These are phyloP conservation scores for Tholera decimalis DNA, from an alignment of 2,888 invertebrate genomes.

Conservation along the genomic window DNA sequence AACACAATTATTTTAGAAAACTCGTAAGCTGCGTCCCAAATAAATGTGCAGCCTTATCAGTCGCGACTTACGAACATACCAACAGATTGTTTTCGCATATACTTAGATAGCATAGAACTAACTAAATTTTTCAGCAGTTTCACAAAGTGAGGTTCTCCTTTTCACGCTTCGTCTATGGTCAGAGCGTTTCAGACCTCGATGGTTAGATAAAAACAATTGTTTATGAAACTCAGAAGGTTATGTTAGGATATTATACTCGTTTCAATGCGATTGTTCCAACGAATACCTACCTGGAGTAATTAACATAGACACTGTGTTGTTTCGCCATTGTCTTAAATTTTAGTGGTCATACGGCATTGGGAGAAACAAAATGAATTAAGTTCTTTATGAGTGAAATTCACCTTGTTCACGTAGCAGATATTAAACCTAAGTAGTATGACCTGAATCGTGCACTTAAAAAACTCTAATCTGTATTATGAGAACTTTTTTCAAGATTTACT, in stretches of 20 bases:
- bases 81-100: too few relatives aligned
- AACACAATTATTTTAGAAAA: too few relatives aligned
- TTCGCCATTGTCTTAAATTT: conserved; percentile 61
- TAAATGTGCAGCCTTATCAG: too few relatives aligned
- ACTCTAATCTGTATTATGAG: conserved; percentile 50
- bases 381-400: conserved; percentile 60
- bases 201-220: conserved; percentile 64
- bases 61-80: too few relatives aligned
- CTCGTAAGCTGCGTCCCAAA: too few relatives aligned
- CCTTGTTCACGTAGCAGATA: conserved; percentile 63
- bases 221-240: conserved; percentile 62
- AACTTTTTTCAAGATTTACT: conserved; percentile 69
- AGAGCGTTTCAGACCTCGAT: conserved; percentile 61
- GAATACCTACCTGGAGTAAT: conserved; percentile 57
- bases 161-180: conserved; percentile 48
- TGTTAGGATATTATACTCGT: conserved; percentile 58
- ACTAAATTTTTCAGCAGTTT: neutral
- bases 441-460: conserved; percentile 70
- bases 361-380: conserved; percentile 51
- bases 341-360: conserved; percentile 58
- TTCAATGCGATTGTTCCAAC: conserved; percentile 62
- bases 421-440: conserved; percentile 68
- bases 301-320: conserved; percentile 54
- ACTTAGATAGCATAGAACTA: neutral
- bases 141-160: conserved; percentile 1